A percentile compares a stretch with the other conserved stretches of the same genome.
phyloP scores from a whole-genome alignment of 2,888 invertebrate species.

The Mesoligia furuncula region DNA sequence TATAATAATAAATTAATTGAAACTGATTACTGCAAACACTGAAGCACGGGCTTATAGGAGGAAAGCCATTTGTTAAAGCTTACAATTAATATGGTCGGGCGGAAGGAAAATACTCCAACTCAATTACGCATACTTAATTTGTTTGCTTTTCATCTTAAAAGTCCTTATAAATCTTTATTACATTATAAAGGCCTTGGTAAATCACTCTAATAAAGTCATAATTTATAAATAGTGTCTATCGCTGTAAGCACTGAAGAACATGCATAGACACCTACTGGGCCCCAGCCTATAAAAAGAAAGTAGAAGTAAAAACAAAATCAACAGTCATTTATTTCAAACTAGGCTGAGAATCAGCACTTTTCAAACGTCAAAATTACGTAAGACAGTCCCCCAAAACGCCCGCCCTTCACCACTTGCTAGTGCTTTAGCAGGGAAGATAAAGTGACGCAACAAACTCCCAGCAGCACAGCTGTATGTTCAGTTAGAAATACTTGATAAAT shows the following conservation, averaged over 20 bases:
- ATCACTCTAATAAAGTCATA: neutral
- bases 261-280: neutral
- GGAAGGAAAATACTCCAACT: slow-evolving; percentile 44
- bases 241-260: neutral
- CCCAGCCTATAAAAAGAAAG: neutral
- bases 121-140: slow-evolving; percentile 53
- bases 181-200: slow-evolving; percentile 17
- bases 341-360: neutral
- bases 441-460: neutral
- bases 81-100: slow-evolving; percentile 27
- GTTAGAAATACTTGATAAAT: neutral
- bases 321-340: neutral
- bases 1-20: slow-evolving; percentile 1
- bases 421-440: neutral
- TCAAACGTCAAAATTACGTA: neutral
- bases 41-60: slow-evolving; percentile 2
- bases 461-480: neutral
- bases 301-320: neutral
- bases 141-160: slow-evolving; percentile 47
- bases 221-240: neutral
- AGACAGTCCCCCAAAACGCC: neutral
- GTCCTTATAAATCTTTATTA: slow-evolving; percentile 40
- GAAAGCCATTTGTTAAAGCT: slow-evolving; percentile 10
- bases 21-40: slow-evolving; percentile 35
- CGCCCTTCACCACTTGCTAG: neutral